Base-by-base conservation (phyloP, 1,140 invertebrate species). In the Ostrea edulis region DNA sequence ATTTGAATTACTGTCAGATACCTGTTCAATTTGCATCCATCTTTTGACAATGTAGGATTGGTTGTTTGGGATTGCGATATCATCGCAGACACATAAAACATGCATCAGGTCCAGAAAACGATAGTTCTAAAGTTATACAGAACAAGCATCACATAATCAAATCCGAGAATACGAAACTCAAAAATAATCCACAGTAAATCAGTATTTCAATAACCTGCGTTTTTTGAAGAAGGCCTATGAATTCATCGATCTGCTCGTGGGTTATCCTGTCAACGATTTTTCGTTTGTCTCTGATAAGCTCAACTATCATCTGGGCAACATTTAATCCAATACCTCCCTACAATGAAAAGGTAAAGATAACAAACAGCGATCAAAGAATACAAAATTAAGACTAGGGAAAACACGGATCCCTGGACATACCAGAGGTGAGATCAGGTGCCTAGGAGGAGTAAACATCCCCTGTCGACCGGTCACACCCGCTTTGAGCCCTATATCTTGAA, bases 201-300 rank as follows among this genome's bases (percentile, higher is more conserved):
- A 29, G 25, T 29, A 77, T 35, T 77, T 14, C 11, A 35, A 77
- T 7, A 54, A 95, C 94, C 93, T 95, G 93, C 22, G 94, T 93
- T 82, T 89, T 92, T 82, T 93, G 92, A 35, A 95, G 89, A 0
- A 95, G 90, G 25, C 88, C 88, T 1, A 95, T 92, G 87, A 95
- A 95, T 65, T 93, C 90, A 77, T 95, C 93, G 77, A 95, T 95
- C 88, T 95, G 94, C 51, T 92, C 89, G 62, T 93, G 92, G 51
- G 93, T 94, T 58, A 95, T 95, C 58, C 95, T 89, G 90, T 95
- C 95, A 9, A 95, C 94, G 68, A 95, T 95, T 90, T 95, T 94
- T 29, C 94, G 87, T 85, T 95, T 95, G 90, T 95, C 94, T 87
- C 93, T 89, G 25, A 95, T 94, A 71, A 95, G 89, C 82, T 95